Conservation (phyloP, 2,113 vertebrate species). For the mouse (Mus musculus) region DNA sequence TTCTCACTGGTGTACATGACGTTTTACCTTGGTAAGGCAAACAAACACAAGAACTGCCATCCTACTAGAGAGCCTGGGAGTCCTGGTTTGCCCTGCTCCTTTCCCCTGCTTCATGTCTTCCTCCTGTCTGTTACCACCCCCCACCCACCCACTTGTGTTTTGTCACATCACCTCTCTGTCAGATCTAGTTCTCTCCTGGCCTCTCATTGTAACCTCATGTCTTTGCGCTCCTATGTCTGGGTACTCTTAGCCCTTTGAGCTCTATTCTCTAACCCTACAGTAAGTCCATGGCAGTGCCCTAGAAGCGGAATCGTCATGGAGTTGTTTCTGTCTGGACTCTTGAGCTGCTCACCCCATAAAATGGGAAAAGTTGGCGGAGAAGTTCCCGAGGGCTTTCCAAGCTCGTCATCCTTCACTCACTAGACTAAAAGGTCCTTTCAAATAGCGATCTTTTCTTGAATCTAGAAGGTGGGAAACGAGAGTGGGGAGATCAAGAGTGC, state of each 20-base stretch:
- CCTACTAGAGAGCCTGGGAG: not conserved
- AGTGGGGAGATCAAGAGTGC: not conserved
- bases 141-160: not conserved
- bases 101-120: not conserved
- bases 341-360: not conserved
- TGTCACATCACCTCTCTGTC: not conserved
- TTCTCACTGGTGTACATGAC: conserved; percentile 77
- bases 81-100: not conserved
- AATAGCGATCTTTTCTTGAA: not conserved
- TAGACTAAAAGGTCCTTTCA: not conserved
- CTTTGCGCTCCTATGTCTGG: too few relatives aligned
- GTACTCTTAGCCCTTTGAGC: not conserved
- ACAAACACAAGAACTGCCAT: not conserved
- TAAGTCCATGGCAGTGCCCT: not conserved
- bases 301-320: not conserved
- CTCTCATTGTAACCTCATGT: not conserved
- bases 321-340: not conserved
- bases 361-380: not conserved
- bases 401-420: not conserved
- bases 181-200: not conserved
- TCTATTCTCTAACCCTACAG: not conserved
- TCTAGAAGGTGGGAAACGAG: not conserved
- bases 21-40: conserved; percentile 79
- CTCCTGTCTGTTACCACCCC: not conserved
- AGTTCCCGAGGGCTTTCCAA: not conserved